These are phyloP conservation scores for Mustelus asterias DNA, from an alignment of 2,113 vertebrate genomes.

Conservation along the genomic window DNA sequence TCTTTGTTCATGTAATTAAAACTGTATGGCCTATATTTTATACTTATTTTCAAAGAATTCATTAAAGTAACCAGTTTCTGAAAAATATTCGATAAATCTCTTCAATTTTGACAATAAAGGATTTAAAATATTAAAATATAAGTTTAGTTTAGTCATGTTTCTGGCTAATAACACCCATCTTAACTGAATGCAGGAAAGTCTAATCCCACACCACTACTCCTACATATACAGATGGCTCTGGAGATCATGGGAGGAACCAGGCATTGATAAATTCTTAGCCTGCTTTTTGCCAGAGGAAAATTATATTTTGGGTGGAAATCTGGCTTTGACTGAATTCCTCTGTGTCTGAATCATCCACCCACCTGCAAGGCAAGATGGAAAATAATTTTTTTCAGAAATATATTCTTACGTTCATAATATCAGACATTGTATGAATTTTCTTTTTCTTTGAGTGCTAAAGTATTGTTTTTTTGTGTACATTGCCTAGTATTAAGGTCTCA, in stretches of 20 bases:
- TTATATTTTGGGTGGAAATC: constrained; percentile 20
- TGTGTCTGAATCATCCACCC: neutral
- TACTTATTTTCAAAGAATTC: neutral
- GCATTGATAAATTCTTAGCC: neutral
- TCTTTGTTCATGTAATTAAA: neutral
- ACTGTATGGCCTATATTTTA: neutral
- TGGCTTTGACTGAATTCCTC: constrained; percentile 21
- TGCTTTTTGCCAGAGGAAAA: constrained; percentile 30
- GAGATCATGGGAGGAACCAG: constrained; percentile 13
- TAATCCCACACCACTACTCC: neutral
- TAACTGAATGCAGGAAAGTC: neutral
- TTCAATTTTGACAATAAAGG: neutral
- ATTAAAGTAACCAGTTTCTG: neutral
- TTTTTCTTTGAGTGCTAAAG: neutral
- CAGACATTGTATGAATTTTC: neutral
- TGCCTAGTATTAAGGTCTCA: neutral
- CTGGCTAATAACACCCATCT: neutral
- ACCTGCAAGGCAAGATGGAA: constrained; percentile 26
- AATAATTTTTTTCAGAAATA: neutral
- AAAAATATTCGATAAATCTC: neutral
- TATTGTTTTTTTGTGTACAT: neutral
- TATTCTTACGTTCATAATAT: neutral
- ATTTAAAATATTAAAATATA: neutral
- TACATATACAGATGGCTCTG: neutral
- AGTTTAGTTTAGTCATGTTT: neutral